Evolutionary conservation across 2,888 invertebrate species (phyloP), one percentile per base, ranked within the genome.

Genomic region (Drosophila aldrichi): DNA sequence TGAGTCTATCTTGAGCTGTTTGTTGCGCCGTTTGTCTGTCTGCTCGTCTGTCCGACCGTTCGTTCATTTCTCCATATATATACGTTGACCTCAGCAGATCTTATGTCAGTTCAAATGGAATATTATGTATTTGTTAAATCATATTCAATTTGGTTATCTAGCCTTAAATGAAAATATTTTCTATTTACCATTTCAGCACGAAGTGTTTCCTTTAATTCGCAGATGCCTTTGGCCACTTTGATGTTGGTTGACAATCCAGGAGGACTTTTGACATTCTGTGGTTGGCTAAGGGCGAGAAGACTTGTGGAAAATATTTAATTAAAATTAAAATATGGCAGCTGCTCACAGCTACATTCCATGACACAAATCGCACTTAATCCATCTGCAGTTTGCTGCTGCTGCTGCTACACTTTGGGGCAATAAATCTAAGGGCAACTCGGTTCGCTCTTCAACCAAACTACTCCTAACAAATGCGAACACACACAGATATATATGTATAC

Each of bases 361-460:
- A 44, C 52, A 56, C 48, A 70, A 70, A 74, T 73, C 78, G 59
- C 74, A 77, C 74, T 83, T 86, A 88, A 86, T 88, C 87, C 88
- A 86, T 82, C 84, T 88, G 87, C 88, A 88, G 67, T 70, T 75
- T 67, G 66, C 62, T 67, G 55, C 20, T 22, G 55, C 20, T 22
- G 20, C 29, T 68, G 72, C 73, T 70, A 76, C 73, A 82, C 71
- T 80, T 76, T 71, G 55, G 65, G 72, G 80, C 73, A 79, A 86
- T 86, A 86, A 86, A 86, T 86, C 83, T 72, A 77, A 68, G 73
- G 51, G 66, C 75, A 81, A 88, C 82, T 81, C 81, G 75, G 81
- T 69, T 65, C 65, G 60, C 78, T 78, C 74, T 72, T 77, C 78
- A 70, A 69, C 72, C 81, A 82, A 85, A 85, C 85, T 82, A 73